Percentiles rank a stretch among this genome's conserved stretches.
Evolutionary conservation across 2,888 invertebrate genomes (phyloP).

Genomic region (Thelaira solivaga): DNA sequence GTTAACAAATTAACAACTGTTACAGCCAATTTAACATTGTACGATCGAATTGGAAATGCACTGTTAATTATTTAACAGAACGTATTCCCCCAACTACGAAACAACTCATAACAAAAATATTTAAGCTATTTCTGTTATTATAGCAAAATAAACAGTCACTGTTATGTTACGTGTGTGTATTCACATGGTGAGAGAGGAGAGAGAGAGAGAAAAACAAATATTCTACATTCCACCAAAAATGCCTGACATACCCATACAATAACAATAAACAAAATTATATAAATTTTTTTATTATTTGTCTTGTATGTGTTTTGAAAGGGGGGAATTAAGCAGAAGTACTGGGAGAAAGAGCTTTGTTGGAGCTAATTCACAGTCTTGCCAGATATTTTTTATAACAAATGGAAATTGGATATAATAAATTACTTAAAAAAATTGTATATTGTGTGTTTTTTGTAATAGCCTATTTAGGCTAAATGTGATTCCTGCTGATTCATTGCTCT

Average conservation of each 20-base stretch:
- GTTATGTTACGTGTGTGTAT: conserved; percentile 31
- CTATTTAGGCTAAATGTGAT: no score
- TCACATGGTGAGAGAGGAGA: conserved; percentile 11
- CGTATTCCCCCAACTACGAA: conserved; percentile 54
- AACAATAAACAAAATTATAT: conserved; percentile 50
- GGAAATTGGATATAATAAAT: no score
- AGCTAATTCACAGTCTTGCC: not conserved
- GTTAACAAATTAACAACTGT: conserved; percentile 25
- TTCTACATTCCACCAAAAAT: conserved; percentile 63
- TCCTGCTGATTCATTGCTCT: no score
- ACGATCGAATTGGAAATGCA: not conserved
- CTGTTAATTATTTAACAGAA: conserved; percentile 36
- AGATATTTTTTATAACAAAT: no score
- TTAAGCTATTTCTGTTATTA: conserved; percentile 63
- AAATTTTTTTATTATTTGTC: no score
- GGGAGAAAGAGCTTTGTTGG: not conserved
- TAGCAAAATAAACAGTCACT: conserved; percentile 31
- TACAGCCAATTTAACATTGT: not conserved
- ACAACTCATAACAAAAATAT: conserved; percentile 65
- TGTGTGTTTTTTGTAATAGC: no score
- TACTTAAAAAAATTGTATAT: no score
- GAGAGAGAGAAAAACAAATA: conserved; percentile 38
- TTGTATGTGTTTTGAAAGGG: not conserved
- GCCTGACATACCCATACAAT: conserved; percentile 58
- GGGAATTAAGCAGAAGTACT: not conserved